Evolutionary conservation across 2,888 invertebrate genomes (phyloP).

Genomic region (Mesorhabditis spiculigera): DNA sequence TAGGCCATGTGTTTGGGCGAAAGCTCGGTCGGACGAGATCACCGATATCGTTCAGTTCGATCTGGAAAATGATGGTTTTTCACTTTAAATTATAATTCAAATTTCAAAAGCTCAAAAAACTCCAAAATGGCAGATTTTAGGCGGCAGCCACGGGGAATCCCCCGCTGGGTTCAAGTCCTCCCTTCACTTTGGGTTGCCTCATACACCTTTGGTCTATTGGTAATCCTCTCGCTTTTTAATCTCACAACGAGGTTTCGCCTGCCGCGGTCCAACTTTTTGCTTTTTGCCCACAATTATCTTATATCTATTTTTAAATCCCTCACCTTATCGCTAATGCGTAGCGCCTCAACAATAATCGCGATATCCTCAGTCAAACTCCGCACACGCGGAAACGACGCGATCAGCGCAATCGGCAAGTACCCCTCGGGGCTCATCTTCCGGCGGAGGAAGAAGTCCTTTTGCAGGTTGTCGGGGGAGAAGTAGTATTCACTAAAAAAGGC

Average conservation of each 20-base stretch:
- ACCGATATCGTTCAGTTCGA: conserved; percentile 26
- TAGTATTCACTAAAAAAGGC: conserved; percentile 83
- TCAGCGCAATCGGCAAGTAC: conserved; percentile 84
- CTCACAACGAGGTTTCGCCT: too few relatives aligned
- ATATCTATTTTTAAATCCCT: conserved; percentile 63
- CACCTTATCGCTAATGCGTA: conserved; percentile 79
- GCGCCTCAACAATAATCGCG: conserved; percentile 76
- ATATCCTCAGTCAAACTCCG: conserved; percentile 81
- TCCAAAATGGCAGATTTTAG: too few relatives aligned
- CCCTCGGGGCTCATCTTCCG: conserved; percentile 93
- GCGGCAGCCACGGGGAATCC: too few relatives aligned
- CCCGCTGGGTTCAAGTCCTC: too few relatives aligned
- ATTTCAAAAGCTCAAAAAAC: not conserved
- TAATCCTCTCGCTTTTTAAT: too few relatives aligned
- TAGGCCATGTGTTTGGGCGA: conserved; percentile 81
- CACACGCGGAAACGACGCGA: conserved; percentile 92
- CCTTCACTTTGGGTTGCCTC: too few relatives aligned
- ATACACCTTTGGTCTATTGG: too few relatives aligned
- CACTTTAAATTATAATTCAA: not conserved
- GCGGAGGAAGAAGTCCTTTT: conserved; percentile 89
- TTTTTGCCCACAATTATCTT: too few relatives aligned
- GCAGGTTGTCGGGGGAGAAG: conserved; percentile 92
- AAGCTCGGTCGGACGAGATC: conserved; percentile 62
- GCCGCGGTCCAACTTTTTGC: too few relatives aligned
- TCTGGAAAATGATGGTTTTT: conserved; percentile 18